A percentile compares a stretch with the other conserved stretches of the same genome.
Conservation (phyloP, 2,888 invertebrate genomes). For the Agrenia bidenticulata region DNA sequence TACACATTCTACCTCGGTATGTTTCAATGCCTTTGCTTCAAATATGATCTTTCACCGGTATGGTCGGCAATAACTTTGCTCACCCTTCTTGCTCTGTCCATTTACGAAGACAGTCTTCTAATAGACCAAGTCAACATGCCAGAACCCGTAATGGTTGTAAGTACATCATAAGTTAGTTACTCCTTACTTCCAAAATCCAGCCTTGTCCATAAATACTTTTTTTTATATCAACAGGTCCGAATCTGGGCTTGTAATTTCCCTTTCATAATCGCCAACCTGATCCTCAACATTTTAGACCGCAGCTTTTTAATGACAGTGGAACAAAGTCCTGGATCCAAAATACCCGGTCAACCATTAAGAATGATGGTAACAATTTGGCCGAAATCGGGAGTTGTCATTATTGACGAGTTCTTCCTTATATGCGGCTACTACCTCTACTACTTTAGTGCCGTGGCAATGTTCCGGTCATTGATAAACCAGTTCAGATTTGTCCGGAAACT, state of each 20-base stretch:
- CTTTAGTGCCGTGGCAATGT: constrained; percentile 11
- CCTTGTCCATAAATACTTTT: no score
- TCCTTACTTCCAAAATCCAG: no score
- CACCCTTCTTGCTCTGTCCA: neutral
- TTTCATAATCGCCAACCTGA: neutral
- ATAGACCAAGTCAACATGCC: constrained; percentile 11
- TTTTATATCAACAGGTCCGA: neutral
- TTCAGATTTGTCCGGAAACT: constrained; percentile 1
- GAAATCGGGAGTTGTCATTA: neutral
- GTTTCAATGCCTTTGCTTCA: neutral
- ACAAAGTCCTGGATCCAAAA: neutral
- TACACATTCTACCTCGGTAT: constrained; percentile 9
- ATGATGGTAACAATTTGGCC: neutral
- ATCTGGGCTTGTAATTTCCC: constrained; percentile 15
- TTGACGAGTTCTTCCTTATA: neutral
- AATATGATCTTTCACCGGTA: neutral
- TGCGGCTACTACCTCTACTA: constrained; percentile 2
- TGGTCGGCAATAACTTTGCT: neutral
- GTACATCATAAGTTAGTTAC: neutral
- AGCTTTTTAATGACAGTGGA: neutral
- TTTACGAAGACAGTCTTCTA: constrained; percentile 2
- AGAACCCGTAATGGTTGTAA: constrained; percentile 5
- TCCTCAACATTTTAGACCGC: neutral
- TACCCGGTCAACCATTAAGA: neutral
- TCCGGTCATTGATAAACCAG: neutral